Base-by-base conservation (phyloP, 2,797 vertebrate genomes). In the Gastrophryne carolinensis region DNA sequence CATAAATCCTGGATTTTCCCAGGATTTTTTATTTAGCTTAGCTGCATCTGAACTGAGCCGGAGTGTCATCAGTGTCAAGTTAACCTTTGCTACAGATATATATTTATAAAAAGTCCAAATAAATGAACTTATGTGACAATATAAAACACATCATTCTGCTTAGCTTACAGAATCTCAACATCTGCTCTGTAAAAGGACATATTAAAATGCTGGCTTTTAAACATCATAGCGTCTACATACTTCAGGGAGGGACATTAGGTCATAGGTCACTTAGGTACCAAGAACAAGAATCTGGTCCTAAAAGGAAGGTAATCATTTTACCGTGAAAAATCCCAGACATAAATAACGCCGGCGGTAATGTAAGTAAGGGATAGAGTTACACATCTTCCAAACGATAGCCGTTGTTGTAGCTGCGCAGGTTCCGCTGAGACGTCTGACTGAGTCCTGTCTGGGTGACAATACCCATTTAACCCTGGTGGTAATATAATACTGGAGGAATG, bases 271-370 rank as follows among this genome's bases (percentile, higher is more conserved):
- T 0, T 50, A 75, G 78, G 72, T 54, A 54, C 75, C 30, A 4
- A 41, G 44, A 66, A 52, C 26, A 50, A 2, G 21, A 35, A 73
- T 37, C 50, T 72, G 80, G 67, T 82, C 57, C 57, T 82, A 69
- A 58, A 82, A 63, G 41, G 62, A 49, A 79, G 68, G 81, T 66
- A 39, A 75, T 79, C n/a, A 41, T 72, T 72, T 37, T 58, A 29
- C 21, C 54, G 21, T 79, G 79, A 82, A 80, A 64, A 53, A 80
- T 78, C 24, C 19, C 44, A 72, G 53, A 71, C 66, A 81, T 81
- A 50, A 57, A 10, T 75, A 68, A 71, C 3, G 61, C 37, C 78
- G 67, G 35, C 73, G 32, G 79, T 70, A 76, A 6, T 23, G 67
- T 81, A 17, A 56, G 3, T 63, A 53, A 68, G 27, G 73, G 67